A percentile compares a stretch with the other conserved stretches of the same genome.
These are phyloP conservation scores for Emydocephalus ijimae DNA, from an alignment of 2,113 vertebrate species.

Conservation along the genomic window DNA sequence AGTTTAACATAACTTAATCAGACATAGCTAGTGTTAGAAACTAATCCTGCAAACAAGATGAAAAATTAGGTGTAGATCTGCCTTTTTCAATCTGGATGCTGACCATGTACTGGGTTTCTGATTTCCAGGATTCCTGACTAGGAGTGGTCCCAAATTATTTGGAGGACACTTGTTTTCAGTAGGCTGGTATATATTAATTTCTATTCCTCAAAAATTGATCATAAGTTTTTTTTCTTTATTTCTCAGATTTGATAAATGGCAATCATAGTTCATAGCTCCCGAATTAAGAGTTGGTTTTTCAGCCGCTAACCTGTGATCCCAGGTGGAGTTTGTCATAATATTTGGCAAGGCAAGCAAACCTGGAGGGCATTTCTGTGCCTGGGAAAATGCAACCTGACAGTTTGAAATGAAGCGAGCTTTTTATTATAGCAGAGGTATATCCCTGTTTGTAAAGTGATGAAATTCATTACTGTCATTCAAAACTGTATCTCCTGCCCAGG, in stretches of 20 bases:
- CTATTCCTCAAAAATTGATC: neutral
- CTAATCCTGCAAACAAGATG: neutral
- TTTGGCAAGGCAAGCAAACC: neutral
- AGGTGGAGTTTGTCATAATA: neutral
- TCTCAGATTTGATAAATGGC: neutral
- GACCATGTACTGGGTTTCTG: neutral
- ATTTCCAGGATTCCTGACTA: neutral
- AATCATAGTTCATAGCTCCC: neutral
- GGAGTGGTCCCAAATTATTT: neutral
- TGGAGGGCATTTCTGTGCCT: neutral
- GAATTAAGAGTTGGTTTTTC: neutral
- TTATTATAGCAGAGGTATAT: neutral
- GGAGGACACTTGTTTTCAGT: neutral
- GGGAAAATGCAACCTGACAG: neutral
- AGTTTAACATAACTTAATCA: neutral
- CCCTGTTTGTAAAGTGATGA: neutral
- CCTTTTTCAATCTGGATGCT: neutral
- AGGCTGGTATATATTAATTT: neutral
- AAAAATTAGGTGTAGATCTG: neutral
- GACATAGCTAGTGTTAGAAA: neutral
- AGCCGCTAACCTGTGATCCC: neutral
- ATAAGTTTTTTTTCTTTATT: neutral
- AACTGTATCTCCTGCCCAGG: slow-evolving; percentile 64
- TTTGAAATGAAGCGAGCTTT: neutral
- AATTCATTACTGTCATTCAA: neutral